A percentile compares a stretch with the other conserved stretches of the same genome.
These are phyloP conservation scores for Potamilus streckersoni DNA, from an alignment of 1,140 invertebrate species.

Conservation along the genomic window DNA sequence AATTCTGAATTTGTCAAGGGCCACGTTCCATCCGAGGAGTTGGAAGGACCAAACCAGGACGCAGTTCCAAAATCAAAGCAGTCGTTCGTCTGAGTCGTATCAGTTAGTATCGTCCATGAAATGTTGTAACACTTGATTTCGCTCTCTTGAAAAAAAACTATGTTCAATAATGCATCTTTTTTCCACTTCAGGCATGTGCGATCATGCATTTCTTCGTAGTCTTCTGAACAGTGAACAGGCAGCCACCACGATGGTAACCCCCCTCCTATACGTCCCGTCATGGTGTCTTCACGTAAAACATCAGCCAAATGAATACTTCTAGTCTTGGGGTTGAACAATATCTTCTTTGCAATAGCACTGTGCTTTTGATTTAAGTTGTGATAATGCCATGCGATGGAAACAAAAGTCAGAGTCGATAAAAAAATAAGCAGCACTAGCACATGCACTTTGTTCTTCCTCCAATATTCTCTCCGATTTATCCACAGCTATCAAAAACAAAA, in stretches of 20 bases:
- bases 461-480: constrained; percentile 31
- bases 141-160: constrained; percentile 38
- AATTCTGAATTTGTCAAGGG: constrained; percentile 42
- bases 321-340: constrained; percentile 49
- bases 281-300: constrained; percentile 25
- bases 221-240: constrained; percentile 49
- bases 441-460: constrained; percentile 52
- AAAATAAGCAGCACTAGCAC: constrained; percentile 50
- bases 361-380: constrained; percentile 38
- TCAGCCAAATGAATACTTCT: constrained; percentile 41
- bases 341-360: constrained; percentile 40
- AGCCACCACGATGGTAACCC: constrained; percentile 52
- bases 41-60: constrained; percentile 56
- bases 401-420: constrained; percentile 41
- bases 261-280: constrained; percentile 42
- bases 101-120: constrained; percentile 46
- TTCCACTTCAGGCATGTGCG: constrained; percentile 55
- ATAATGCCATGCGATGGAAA: constrained; percentile 53
- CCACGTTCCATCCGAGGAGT: constrained; percentile 36
- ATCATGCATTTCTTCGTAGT: constrained; percentile 37
- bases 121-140: constrained; percentile 55
- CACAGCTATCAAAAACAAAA: constrained; percentile 30
- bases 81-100: constrained; percentile 44
- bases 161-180: constrained; percentile 44
- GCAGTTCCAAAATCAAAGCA: constrained; percentile 54